Conservation (phyloP, 2,113 vertebrate species). For the Corythornis cristatus region DNA sequence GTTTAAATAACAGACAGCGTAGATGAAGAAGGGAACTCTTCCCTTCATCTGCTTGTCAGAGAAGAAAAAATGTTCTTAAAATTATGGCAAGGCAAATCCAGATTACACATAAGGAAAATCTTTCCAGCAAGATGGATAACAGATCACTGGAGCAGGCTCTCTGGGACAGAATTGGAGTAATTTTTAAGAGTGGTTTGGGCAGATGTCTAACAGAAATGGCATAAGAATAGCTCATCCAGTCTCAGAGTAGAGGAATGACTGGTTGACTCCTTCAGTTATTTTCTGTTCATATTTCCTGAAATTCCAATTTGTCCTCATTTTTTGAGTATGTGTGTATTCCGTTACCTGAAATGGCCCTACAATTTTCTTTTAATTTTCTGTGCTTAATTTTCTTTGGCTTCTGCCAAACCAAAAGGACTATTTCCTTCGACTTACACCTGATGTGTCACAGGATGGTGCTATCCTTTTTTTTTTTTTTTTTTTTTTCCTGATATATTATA, state of each 20-base stretch:
- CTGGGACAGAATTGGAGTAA: neutral
- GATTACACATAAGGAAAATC: neutral
- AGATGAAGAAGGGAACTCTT: neutral
- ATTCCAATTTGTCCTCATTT: neutral
- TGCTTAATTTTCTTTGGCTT: neutral
- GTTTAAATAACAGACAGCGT: neutral
- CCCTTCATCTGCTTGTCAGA: neutral
- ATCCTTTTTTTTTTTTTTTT: neutral
- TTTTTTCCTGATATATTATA: neutral
- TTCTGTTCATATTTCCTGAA: neutral
- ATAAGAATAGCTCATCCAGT: neutral
- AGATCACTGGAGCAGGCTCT: neutral
- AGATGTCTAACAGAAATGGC: neutral
- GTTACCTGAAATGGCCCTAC: neutral
- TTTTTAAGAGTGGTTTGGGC: neutral
- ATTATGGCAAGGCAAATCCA: neutral
- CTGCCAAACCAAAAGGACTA: neutral
- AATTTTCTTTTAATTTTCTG: neutral
- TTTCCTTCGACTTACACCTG: neutral
- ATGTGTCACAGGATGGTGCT: neutral
- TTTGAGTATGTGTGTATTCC: neutral
- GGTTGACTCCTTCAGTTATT: neutral
- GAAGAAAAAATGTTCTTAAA: neutral
- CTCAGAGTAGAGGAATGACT: neutral
- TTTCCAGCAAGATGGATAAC: neutral